Conservation (phyloP, 2,797 vertebrate genomes). For the Sciurus carolinensis region DNA sequence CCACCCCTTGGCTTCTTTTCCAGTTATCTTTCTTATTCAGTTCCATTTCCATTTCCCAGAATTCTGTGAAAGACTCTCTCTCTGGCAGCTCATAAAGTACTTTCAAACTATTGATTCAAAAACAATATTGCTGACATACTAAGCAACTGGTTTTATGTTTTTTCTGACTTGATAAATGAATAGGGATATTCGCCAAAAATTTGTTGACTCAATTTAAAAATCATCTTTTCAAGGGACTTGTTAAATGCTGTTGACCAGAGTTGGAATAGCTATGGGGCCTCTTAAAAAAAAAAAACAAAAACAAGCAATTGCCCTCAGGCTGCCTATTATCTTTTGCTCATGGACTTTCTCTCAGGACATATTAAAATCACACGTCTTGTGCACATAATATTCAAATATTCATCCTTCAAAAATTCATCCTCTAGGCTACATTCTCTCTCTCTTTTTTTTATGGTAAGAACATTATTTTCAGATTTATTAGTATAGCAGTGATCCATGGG, state of each 20-base stretch:
- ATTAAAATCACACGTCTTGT: background rate
- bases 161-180: background rate
- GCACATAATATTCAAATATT: background rate
- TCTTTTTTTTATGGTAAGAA: background rate
- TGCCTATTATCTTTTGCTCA: background rate
- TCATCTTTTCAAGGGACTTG: background rate
- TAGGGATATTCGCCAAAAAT: background rate
- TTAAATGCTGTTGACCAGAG: background rate
- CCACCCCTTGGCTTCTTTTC: background rate
- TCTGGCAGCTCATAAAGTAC: background rate
- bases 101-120: background rate
- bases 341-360: background rate
- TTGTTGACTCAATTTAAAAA: constrained; percentile 8
- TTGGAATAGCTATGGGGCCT: background rate
- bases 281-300: background rate
- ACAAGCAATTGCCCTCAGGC: background rate
- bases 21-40: background rate
- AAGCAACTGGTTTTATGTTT: background rate
- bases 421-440: background rate
- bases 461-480: background rate
- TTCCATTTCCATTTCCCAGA: constrained; percentile 20
- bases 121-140: background rate
- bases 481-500: background rate
- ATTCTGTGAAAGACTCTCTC: background rate
- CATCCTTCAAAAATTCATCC: background rate